phyloP scores from a whole-genome alignment of 2,113 vertebrate genomes.

The Otocyon megalotis region DNA sequence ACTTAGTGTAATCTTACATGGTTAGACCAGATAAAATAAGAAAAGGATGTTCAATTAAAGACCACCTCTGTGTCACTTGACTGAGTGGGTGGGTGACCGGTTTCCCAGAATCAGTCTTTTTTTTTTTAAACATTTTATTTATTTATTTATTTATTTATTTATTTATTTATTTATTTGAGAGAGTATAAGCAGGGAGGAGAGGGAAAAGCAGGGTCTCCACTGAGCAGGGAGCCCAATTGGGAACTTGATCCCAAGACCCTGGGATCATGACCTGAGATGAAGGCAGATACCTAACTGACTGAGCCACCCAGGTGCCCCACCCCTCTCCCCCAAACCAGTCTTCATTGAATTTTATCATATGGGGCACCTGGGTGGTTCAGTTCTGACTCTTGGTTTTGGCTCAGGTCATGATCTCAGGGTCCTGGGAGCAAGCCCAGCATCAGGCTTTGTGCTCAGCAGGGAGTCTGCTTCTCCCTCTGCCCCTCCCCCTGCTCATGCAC shows the following conservation, averaged over 20 bases:
- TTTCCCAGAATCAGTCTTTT: background rate
- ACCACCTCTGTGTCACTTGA: background rate
- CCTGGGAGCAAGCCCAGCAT: background rate
- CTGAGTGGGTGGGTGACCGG: background rate
- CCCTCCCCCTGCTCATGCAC: background rate
- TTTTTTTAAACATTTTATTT: no score
- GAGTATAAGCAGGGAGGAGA: no score
- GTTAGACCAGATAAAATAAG: background rate
- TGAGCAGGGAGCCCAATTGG: no score
- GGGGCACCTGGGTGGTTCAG: background rate
- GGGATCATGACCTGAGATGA: no score
- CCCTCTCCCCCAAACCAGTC: background rate
- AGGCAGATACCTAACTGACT: no score
- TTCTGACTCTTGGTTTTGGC: background rate
- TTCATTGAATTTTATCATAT: background rate
- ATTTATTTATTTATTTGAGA: no score
- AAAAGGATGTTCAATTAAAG: constrained; percentile 10
- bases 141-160: no score
- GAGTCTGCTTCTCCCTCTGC: background rate
- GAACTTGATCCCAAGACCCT: no score
- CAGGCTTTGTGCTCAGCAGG: background rate
- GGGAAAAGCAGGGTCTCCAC: no score
- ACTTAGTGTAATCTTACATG: background rate
- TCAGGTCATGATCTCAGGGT: background rate
- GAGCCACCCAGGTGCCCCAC: no score